Conservation (phyloP, 2,797 vertebrate species). For the Synanceia verrucosa region DNA sequence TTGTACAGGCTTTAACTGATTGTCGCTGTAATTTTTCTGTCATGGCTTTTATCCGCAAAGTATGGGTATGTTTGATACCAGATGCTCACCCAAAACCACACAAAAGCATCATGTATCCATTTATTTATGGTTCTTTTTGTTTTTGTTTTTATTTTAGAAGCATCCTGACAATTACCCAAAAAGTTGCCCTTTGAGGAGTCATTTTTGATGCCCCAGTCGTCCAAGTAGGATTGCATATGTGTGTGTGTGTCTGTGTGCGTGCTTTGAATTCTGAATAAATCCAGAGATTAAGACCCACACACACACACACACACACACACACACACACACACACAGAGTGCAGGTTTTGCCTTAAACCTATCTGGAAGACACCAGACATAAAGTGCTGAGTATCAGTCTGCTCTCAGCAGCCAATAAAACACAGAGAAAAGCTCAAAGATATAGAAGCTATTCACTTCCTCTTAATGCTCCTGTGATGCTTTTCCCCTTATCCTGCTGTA, state of each 20-base stretch:
- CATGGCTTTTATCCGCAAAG: constrained; percentile 73
- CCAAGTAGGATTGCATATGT: constrained; percentile 33
- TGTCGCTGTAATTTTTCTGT: constrained; percentile 79
- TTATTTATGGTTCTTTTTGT: constrained; percentile 67
- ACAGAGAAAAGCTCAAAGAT: constrained; percentile 35
- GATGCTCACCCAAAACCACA: constrained; percentile 73
- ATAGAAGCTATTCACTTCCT: constrained; percentile 32
- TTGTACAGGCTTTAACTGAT: constrained; percentile 67
- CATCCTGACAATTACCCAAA: constrained; percentile 67
- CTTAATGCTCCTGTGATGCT: constrained; percentile 42
- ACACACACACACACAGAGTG: neutral
- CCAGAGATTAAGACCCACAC: constrained; percentile 12
- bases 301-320: neutral
- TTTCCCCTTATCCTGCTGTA: constrained; percentile 29
- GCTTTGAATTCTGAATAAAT: constrained; percentile 25
- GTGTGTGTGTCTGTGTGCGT: constrained; percentile 31
- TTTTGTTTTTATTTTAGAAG: constrained; percentile 30
- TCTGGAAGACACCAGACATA: constrained; percentile 51
- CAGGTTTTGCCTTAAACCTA: constrained; percentile 56
- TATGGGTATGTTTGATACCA: constrained; percentile 76
- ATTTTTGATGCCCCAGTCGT: constrained; percentile 54
- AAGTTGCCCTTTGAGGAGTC: constrained; percentile 62
- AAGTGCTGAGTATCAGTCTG: constrained; percentile 59
- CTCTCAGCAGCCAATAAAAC: constrained; percentile 55
- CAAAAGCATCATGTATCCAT: constrained; percentile 70